Evolutionary conservation across 2,888 invertebrate genomes (phyloP), one percentile per base, ranked within the genome.

Genomic region (Microchrysa polita): DNA sequence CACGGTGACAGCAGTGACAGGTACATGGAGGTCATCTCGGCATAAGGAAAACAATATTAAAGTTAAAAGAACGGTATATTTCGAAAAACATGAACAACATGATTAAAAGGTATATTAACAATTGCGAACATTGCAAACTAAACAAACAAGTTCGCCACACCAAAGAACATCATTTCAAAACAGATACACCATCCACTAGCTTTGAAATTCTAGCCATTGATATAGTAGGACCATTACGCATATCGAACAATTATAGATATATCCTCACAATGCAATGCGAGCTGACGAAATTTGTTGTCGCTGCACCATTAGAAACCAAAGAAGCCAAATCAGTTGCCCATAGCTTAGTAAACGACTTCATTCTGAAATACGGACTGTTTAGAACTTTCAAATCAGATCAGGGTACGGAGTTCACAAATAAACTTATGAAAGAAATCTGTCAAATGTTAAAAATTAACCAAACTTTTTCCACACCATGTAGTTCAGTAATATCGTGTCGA

Each of bases 231-330:
- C 67, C 74, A 14, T 22, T 74, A 52, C 44, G 52, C 55, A 40
- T 67, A 9, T 63, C 69, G 18, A 73, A 74, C 23, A 67, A 27
- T 18, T 73, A 73, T 16, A 73, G 74, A 73, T 74, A 60, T 61
- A 74, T 42, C 71, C 61, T 67, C 72, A 76, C 40, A 22, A 74
- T 34, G 73, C 75, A 74, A n/a, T 75, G 67, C 44, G 73, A 74
- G n/a, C 27, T 75, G 27, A 67, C 67, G 9, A 76, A 75, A 72
- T 75, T 73, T 72, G 57, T 74, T 14, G 72, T 73, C 48, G 74
- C 67, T 42, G 53, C 59, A 18, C 73, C 74, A 22, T 10, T 74
- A 65, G 74, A 74, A 71, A 72, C 48, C 1, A 73, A 74, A 67
- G 67, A 76, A 40, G 75, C 67, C 0, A 23, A 34, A 7, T 73